Evolutionary conservation across 2,888 invertebrate species (phyloP), one percentile per base, ranked within the genome.

Genomic region (Drepanosiphum platanoidis): DNA sequence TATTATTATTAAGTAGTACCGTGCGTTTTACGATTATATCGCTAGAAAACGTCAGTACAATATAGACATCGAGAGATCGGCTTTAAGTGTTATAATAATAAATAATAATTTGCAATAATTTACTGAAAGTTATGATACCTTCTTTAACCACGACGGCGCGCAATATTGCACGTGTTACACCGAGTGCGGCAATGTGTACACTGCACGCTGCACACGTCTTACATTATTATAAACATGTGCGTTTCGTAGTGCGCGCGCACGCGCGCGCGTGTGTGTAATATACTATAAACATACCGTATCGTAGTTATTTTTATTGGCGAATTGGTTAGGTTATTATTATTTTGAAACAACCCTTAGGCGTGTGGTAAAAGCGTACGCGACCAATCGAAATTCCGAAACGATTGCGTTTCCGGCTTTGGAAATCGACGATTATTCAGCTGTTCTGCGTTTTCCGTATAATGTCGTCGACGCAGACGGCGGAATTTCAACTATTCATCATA

Each of bases 341-440:
- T 79, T 79, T 79, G 78, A 79, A 79, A 79, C 78, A 66, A 42
- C 78, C 78, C 78, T 46, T 58, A 36, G 34, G 74, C 52, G n/a
- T n/a, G 27, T 78, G 42, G 32, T 18, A 61, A 22, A 22, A 22
- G 27, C 3, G 11, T 22, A 61, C 9, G 5, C 30, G 32, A 3
- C 32, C 42, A 32, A 79, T 46, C 42, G 66, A 79, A 42, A 79
- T 79, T 79, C 13, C 66, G 39, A 58, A 75, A 34, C 77, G 42
- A 79, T 79, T 66, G 32, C 42, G 78, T 79, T 79, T 79, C 66
- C 66, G 42, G 42, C 64, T 66, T 79, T 46, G 42, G 78, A 79
- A 79, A 79, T 66, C n/a, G 0, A 32, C 30, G 13, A 27, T n/a
- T 27, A n/a, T n/a, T 46, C 78, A 79, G 32, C 64, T 32, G 78